A percentile compares a stretch with the other conserved stretches of the same genome.
These are phyloP conservation scores for Talpa occidentalis DNA, from an alignment of 2,113 vertebrate species.

Conservation along the genomic window DNA sequence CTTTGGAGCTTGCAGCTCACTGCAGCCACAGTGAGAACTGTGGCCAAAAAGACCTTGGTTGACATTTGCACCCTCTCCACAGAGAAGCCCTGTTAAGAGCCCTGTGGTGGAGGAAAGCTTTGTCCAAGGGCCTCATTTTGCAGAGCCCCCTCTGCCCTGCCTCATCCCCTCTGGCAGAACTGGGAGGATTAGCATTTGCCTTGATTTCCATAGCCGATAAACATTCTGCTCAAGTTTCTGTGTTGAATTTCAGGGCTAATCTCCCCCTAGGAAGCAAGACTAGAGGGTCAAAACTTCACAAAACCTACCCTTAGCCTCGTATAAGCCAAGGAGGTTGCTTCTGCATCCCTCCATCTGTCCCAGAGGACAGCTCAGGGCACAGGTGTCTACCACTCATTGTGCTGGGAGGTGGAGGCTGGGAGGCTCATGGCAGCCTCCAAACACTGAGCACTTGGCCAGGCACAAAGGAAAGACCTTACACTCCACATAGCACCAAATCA, in stretches of 20 bases:
- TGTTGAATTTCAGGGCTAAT: neutral
- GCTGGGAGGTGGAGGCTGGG: too few relatives aligned
- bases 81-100: neutral
- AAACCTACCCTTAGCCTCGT: accelerated
- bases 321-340: neutral
- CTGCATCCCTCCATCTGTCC: too few relatives aligned
- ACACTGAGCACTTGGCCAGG: neutral
- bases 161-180: neutral
- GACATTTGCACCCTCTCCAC: neutral
- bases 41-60: too few relatives aligned
- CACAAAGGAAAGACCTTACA: neutral
- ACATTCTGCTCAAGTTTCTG: neutral
- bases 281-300: neutral
- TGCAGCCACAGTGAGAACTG: neutral
- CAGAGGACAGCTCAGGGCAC: neutral
- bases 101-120: too few relatives aligned
- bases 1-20: neutral
- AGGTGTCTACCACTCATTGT: neutral
- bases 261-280: neutral
- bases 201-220: neutral
- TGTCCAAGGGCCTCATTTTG: neutral
- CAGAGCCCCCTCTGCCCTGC: neutral
- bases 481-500: neutral
- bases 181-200: neutral
- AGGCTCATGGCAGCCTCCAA: neutral